Percentiles rank a stretch among this genome's conserved stretches.
phyloP scores from a whole-genome alignment of 1,140 invertebrate species.

The Drosophila dunni region DNA sequence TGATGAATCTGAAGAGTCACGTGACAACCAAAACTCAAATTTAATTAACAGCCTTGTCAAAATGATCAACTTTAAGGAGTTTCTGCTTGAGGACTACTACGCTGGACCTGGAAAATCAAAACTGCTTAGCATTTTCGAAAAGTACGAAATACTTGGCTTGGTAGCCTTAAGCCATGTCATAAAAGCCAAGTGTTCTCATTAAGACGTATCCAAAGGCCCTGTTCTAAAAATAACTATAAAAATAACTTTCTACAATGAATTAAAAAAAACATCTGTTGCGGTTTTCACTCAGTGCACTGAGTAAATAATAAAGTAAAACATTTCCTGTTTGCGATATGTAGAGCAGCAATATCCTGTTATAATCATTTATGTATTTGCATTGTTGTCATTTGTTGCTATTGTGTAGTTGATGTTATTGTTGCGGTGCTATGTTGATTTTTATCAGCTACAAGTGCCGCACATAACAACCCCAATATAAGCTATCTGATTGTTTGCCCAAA shows the following conservation, averaged over 20 bases:
- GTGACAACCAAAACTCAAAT: too few relatives aligned
- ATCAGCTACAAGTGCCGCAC: slow-evolving; percentile 44
- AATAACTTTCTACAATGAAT: not conserved
- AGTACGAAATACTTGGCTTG: not conserved
- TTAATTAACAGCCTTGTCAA: not conserved
- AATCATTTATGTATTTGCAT: slow-evolving; percentile 55
- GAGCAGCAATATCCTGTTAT: slow-evolving; percentile 26
- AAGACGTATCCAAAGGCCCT: too few relatives aligned
- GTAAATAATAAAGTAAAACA: slow-evolving; percentile 9
- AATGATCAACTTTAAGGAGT: not conserved
- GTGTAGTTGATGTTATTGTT: slow-evolving; percentile 50
- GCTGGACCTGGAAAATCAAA: slow-evolving; percentile 1
- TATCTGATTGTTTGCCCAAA: not conserved
- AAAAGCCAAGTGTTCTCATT: too few relatives aligned
- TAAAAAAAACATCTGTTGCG: slow-evolving; percentile 7
- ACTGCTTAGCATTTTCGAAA: not conserved
- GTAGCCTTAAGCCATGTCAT: too few relatives aligned
- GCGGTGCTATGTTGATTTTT: slow-evolving; percentile 57
- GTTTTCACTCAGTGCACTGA: not conserved
- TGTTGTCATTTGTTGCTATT: slow-evolving; percentile 44
- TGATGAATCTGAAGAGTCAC: too few relatives aligned
- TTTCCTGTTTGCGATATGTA: slow-evolving; percentile 9
- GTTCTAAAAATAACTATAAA: too few relatives aligned
- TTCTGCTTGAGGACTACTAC: not conserved
- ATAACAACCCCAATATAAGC: slow-evolving; percentile 7